A percentile compares a stretch with the other conserved stretches of the same genome.
These are phyloP conservation scores for Istiophorus platypterus DNA, from an alignment of 2,113 vertebrate species.

Conservation along the genomic window DNA sequence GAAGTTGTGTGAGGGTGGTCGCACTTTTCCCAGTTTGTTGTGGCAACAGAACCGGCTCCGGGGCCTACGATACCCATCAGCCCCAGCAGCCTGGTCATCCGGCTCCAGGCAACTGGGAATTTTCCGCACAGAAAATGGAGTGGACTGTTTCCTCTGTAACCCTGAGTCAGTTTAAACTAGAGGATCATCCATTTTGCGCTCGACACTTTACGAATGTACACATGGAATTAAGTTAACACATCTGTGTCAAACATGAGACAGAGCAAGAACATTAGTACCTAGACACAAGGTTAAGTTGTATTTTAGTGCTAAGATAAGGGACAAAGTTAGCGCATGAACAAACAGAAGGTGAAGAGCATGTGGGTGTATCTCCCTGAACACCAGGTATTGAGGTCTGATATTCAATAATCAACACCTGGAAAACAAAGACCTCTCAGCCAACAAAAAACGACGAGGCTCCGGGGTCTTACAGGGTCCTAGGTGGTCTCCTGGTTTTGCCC, in stretches of 20 bases:
- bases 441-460: neutral
- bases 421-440: neutral
- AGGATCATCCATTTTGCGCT: neutral
- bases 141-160: neutral
- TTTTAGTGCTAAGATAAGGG: no score
- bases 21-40: no score
- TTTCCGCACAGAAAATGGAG: neutral
- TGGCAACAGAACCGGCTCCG: neutral
- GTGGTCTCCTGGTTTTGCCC: neutral
- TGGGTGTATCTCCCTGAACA: neutral
- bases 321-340: no score
- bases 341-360: no score
- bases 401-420: neutral
- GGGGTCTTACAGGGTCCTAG: neutral
- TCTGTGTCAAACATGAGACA: no score
- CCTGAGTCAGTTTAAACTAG: neutral
- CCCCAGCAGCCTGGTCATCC: conserved; percentile 5
- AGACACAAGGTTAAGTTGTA: no score
- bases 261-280: no score
- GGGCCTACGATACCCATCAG: conserved; percentile 49
- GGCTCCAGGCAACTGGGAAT: neutral
- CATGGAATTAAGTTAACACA: no score
- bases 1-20: no score
- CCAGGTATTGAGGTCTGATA: no score
- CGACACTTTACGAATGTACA: neutral